Conservation (phyloP, 2,888 invertebrate genomes). For the Drosophila pseudotakahashii region DNA sequence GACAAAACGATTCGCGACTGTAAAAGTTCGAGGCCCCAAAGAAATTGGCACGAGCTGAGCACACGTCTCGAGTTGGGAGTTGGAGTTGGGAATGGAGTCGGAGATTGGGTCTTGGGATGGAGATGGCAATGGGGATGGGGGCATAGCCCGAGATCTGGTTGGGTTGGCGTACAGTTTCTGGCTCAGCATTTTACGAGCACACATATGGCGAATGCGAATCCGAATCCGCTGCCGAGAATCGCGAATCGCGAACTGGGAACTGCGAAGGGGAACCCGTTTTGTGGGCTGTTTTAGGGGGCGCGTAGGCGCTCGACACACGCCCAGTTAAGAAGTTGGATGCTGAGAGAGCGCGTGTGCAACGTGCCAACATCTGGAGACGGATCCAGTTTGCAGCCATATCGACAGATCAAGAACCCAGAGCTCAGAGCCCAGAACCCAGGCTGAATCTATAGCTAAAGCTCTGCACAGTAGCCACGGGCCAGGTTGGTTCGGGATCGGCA, state of each 20-base stretch:
- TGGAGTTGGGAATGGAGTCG: constrained; percentile 37
- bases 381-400: constrained; percentile 57
- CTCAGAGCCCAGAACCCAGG: not conserved
- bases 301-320: constrained; percentile 66
- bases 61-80: constrained; percentile 64
- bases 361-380: constrained; percentile 77
- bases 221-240: not conserved
- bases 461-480: constrained; percentile 62
- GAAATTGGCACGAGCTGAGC: constrained; percentile 79
- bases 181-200: constrained; percentile 66
- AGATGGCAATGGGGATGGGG: not conserved
- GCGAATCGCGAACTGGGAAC: constrained; percentile 30
- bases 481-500: not conserved
- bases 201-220: constrained; percentile 63
- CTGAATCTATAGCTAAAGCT: constrained; percentile 9
- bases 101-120: constrained; percentile 1
- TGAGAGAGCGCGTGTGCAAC: constrained; percentile 65
- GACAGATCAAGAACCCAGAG: not conserved
- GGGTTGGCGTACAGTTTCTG: constrained; percentile 67
- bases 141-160: constrained; percentile 23
- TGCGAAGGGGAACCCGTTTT: constrained; percentile 70
- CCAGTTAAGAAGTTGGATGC: constrained; percentile 20
- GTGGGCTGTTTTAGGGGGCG: constrained; percentile 70
- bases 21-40: constrained; percentile 45
- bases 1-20: constrained; percentile 53